These are phyloP conservation scores for Callimorpha dominula DNA, from an alignment of 2,888 invertebrate genomes.

Conservation along the genomic window DNA sequence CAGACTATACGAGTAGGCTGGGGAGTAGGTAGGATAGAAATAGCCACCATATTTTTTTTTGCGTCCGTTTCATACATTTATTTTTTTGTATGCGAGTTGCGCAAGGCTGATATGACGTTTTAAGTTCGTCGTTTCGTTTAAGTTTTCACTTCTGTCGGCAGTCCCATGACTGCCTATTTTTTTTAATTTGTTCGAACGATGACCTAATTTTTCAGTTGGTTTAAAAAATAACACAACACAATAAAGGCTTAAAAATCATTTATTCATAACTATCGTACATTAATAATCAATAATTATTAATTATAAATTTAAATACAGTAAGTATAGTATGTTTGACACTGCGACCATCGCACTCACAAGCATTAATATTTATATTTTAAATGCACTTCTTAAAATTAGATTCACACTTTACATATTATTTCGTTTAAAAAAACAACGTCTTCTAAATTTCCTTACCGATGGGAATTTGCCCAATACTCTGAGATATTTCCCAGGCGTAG, in stretches of 20 bases:
- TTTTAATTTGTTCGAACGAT: too few species aligned
- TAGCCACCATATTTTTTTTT: too few species aligned
- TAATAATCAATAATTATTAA: conserved; percentile 75
- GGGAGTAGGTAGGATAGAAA: too few species aligned
- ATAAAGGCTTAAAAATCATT: conserved; percentile 83
- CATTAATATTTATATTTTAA: conserved; percentile 69
- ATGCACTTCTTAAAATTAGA: conserved; percentile 67
- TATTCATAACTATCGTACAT: conserved; percentile 85
- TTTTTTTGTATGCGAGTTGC: too few species aligned
- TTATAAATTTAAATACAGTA: conserved; percentile 80
- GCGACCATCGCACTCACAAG: conserved; percentile 70
- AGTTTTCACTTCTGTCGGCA: too few species aligned
- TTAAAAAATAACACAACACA: conserved; percentile 37
- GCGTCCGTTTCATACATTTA: too few species aligned
- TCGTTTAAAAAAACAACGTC: conserved; percentile 21
- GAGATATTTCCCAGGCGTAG: background rate
- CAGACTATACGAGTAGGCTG: too few species aligned
- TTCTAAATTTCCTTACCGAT: conserved; percentile 11
- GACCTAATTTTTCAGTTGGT: too few species aligned
- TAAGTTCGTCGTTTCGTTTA: too few species aligned
- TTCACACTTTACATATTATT: conserved; percentile 37
- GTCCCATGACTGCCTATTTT: too few species aligned
- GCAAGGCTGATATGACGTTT: too few species aligned
- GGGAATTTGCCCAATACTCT: conserved; percentile 8
- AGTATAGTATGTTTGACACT: conserved; percentile 76